phyloP scores from a whole-genome alignment of 2,797 vertebrate genomes.

The Hippocampus kuda region DNA sequence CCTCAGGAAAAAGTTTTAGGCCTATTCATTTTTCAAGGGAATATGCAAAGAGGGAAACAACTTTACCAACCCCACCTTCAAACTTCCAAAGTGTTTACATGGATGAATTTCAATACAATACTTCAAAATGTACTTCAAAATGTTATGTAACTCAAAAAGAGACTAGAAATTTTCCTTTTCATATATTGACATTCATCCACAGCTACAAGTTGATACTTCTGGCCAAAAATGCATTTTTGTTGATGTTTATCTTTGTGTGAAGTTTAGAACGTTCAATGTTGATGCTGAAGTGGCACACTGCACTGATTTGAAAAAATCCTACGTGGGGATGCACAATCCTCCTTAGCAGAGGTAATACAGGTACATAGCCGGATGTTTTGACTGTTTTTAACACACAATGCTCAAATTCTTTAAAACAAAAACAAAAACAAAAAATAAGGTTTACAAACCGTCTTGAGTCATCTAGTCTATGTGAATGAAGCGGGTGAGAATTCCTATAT shows the following conservation, averaged over 20 bases:
- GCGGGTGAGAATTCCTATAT: conserved; percentile 3
- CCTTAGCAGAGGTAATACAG: background rate
- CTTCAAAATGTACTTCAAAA: background rate
- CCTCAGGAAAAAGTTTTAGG: background rate
- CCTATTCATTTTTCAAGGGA: background rate
- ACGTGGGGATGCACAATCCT: background rate
- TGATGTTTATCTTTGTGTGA: background rate
- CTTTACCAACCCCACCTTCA: no score
- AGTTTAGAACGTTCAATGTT: background rate
- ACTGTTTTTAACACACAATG: background rate
- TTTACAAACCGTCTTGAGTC: no score
- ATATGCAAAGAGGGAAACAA: no score
- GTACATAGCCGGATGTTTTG: background rate
- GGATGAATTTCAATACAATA: background rate
- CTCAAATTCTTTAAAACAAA: background rate
- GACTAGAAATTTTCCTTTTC: background rate
- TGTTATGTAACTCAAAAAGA: background rate
- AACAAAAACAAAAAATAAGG: no score
- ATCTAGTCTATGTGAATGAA: background rate
- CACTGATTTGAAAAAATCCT: background rate
- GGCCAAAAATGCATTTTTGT: background rate
- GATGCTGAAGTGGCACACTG: background rate
- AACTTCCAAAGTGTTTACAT: no score
- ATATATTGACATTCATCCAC: background rate
- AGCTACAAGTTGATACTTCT: background rate